Percentiles rank a stretch among this genome's conserved stretches.
These are phyloP conservation scores for Pollenia griseotomentosa DNA, from an alignment of 2,888 invertebrate species.

Conservation along the genomic window DNA sequence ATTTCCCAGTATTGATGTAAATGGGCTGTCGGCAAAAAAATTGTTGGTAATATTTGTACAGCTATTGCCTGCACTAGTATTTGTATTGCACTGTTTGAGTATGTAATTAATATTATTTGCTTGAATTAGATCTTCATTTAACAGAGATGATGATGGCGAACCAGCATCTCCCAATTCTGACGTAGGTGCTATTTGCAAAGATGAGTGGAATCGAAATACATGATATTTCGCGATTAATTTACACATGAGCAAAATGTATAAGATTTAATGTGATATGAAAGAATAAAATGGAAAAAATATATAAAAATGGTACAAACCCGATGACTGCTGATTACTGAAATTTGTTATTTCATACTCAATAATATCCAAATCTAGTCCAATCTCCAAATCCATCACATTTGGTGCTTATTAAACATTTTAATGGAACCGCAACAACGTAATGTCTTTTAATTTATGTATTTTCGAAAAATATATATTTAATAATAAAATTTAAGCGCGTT, in stretches of 20 bases:
- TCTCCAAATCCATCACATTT: conserved; percentile 65
- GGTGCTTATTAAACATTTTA: conserved; percentile 44
- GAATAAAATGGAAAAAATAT: neutral
- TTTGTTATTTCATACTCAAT: conserved; percentile 62
- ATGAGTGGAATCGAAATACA: conserved; percentile 48
- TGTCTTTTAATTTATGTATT: no score
- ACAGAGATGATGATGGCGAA: conserved; percentile 60
- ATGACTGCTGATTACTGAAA: conserved; percentile 59
- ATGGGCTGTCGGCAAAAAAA: conserved; percentile 42
- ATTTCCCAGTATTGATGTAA: conserved; percentile 42
- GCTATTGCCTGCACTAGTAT: conserved; percentile 1
- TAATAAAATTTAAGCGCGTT: no score
- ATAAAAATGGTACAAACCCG: conserved; percentile 54
- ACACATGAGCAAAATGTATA: conserved; percentile 23
- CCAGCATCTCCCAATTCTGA: conserved; percentile 65
- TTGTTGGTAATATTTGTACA: conserved; percentile 35
- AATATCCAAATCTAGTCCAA: conserved; percentile 59
- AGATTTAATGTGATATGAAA: conserved; percentile 6
- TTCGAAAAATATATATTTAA: no score
- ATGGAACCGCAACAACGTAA: neutral
- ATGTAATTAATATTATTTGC: conserved; percentile 64
- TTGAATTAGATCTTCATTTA: conserved; percentile 65
- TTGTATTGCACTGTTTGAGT: conserved; percentile 65
- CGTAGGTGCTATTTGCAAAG: conserved; percentile 61
- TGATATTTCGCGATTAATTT: conserved; percentile 46